These are phyloP conservation scores for Podarcis lilfordi DNA, from an alignment of 2,797 vertebrate species.

Conservation along the genomic window DNA sequence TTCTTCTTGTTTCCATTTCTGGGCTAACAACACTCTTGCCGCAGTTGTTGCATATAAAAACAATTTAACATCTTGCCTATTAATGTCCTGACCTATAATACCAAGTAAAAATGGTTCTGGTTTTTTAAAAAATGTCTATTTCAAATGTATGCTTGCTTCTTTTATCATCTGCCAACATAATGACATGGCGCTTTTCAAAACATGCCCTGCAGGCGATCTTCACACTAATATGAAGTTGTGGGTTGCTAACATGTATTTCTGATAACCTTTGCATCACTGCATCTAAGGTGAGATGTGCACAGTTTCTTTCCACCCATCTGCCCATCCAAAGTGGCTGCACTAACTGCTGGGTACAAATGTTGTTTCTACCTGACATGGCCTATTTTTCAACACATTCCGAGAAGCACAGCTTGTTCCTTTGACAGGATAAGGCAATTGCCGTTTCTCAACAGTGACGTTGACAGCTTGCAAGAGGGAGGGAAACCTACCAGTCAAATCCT, in stretches of 20 bases:
- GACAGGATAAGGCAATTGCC: neutral
- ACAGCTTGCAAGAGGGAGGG: neutral
- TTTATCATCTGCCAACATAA: neutral
- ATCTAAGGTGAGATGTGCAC: neutral
- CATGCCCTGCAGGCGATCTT: neutral
- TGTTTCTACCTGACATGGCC: neutral
- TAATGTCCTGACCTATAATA: too few species aligned
- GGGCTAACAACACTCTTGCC: too few species aligned
- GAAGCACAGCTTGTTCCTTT: neutral
- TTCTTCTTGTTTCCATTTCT: too few species aligned
- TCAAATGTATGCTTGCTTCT: neutral
- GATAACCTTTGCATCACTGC: conserved; percentile 3
- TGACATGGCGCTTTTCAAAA: neutral
- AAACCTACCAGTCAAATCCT: neutral
- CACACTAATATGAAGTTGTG: neutral
- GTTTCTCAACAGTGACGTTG: neutral
- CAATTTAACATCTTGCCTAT: too few species aligned
- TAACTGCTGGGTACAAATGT: neutral
- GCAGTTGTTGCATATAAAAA: too few species aligned
- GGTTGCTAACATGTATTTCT: conserved; percentile 1
- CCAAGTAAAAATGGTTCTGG: too few species aligned
- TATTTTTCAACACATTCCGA: neutral
- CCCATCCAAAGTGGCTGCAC: neutral
- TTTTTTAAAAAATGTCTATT: too few species aligned
- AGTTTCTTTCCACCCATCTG: neutral